Evolutionary conservation across 2,888 invertebrate species (phyloP).

Genomic region (Himalopsyche anomala): DNA sequence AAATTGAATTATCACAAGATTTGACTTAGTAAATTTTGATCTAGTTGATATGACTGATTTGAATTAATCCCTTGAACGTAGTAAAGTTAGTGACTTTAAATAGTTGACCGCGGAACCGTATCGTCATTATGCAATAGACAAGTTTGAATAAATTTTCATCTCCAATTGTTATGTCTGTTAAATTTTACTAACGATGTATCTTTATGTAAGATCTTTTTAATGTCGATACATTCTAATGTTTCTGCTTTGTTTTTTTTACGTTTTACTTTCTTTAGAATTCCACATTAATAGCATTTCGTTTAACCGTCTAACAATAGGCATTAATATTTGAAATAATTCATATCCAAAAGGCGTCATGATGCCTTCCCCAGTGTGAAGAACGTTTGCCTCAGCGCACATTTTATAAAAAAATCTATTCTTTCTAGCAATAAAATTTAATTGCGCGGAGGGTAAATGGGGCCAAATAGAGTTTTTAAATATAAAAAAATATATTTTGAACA

Average conservation of each 20-base stretch:
- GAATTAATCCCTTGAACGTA: no score
- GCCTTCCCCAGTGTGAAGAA: neutral
- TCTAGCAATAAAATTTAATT: no score
- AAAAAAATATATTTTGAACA: no score
- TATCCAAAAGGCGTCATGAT: slow-evolving; percentile 16
- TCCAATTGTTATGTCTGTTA: neutral
- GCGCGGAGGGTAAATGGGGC: no score
- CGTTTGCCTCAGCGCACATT: neutral
- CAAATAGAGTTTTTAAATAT: no score
- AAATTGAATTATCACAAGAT: no score
- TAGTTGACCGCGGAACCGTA: neutral
- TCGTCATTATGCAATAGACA: neutral
- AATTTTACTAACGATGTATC: neutral
- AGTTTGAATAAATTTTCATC: slow-evolving; percentile 33
- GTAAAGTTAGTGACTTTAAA: no score
- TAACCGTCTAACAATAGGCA: neutral
- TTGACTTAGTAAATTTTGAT: no score
- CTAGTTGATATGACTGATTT: no score
- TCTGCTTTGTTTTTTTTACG: neutral
- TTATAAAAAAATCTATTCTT: neutral
- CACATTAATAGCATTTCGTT: slow-evolving; percentile 28
- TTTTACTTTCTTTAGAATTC: slow-evolving; percentile 43
- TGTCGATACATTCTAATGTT: slow-evolving; percentile 21
- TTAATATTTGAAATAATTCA: slow-evolving; percentile 37
- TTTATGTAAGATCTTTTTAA: neutral